Evolutionary conservation across 2,113 vertebrate genomes (phyloP).

Genomic region (Nettapus auritus): DNA sequence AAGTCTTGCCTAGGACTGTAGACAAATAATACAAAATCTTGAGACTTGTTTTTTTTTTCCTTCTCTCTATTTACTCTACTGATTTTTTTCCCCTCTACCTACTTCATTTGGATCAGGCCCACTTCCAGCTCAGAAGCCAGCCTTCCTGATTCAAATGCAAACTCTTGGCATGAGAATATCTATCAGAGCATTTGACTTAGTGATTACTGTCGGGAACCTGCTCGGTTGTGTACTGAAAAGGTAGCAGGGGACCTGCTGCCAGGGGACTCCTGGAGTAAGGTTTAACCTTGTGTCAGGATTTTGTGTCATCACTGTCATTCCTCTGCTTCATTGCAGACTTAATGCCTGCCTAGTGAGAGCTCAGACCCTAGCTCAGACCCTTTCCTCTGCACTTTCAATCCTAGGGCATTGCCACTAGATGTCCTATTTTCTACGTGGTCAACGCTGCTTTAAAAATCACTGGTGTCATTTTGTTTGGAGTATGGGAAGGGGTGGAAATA

Average conservation of each 20-base stretch:
- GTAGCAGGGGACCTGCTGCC: background rate
- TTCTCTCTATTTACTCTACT: background rate
- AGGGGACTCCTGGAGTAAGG: background rate
- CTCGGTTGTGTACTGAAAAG: background rate
- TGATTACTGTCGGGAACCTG: background rate
- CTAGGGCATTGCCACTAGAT: background rate
- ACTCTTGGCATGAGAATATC: background rate
- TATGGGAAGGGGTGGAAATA: background rate
- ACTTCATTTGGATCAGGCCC: background rate
- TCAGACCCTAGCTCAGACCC: too few relatives aligned
- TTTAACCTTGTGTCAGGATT: background rate
- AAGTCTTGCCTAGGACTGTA: background rate
- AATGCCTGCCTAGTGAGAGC: too few relatives aligned
- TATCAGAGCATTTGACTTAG: background rate
- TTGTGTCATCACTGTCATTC: fast-evolving
- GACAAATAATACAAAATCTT: background rate
- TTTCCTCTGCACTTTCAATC: background rate
- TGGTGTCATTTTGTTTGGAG: background rate
- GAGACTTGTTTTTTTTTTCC: background rate
- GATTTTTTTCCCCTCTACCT: background rate
- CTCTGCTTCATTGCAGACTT: background rate
- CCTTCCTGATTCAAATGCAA: background rate
- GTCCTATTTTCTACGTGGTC: background rate
- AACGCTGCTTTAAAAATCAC: background rate
- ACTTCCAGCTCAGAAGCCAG: background rate